Evolutionary conservation across 1,140 invertebrate species (phyloP).

Genomic region (Macrobrachium rosenbergii): DNA sequence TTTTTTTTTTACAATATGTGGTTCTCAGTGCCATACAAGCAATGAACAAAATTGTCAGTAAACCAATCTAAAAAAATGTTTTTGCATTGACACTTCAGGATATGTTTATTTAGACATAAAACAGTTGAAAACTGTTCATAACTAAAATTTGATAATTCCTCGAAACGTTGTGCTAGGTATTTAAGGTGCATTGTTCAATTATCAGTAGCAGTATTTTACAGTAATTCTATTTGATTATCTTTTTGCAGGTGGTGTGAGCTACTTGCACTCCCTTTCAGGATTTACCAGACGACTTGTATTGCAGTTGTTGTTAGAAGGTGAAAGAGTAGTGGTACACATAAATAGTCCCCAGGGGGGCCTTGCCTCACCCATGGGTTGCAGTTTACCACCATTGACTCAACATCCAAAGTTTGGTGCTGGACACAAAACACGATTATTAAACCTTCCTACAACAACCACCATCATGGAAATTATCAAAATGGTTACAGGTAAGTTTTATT

Average conservation of each 20-base stretch:
- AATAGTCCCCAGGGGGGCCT: conserved; percentile 71
- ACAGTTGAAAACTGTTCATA: no score
- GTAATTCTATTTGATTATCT: conserved; percentile 37
- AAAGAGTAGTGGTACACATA: conserved; percentile 77
- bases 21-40: no score
- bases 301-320: conserved; percentile 79
- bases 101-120: no score
- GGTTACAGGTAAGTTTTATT: conserved; percentile 73
- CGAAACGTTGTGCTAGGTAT: no score
- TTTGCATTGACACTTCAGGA: no score
- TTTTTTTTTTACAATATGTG: no score
- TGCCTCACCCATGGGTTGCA: conserved; percentile 44
- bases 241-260: conserved; percentile 70
- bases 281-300: conserved; percentile 88
- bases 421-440: conserved; percentile 73
- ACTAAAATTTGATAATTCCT: no score
- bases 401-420: conserved; percentile 61
- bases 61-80: no score
- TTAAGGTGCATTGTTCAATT: no score
- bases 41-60: no score
- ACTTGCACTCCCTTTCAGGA: conserved; percentile 81
- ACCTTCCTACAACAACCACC: conserved; percentile 81
- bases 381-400: conserved; percentile 54
- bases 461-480: conserved; percentile 75
- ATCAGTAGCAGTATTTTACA: neutral